Base-by-base conservation (phyloP, 2,113 vertebrate species). In the Regulus satrapa region DNA sequence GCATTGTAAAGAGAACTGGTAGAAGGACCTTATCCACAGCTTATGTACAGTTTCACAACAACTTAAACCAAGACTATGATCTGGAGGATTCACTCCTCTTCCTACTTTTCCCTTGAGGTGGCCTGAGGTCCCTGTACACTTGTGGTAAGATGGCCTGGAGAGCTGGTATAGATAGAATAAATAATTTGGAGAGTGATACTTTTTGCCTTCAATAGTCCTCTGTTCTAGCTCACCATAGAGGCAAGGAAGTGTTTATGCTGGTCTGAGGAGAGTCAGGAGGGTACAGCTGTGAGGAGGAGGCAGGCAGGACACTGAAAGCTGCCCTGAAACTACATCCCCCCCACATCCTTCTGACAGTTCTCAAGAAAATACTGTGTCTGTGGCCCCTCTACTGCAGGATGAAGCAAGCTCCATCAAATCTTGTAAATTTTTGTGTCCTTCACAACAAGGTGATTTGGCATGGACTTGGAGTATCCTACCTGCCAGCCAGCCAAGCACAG, bases 101-200 rank as follows among this genome's bases (percentile, higher is more conserved):
- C 34, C 34, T 36, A 40, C 8, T 3, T 28, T 51, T 91, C 41
- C 11, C 5, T 24, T 72, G 20, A 51, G 8, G 46, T 36, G 21
- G 12, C 1, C 0, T 2, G 3, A 17, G 9, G 2, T 34, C 20
- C 18, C 21, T 69, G 56, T 15, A 5, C 5, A 3, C 18, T 62
- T 72, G 15, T 26, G 34, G 7, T 40, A 18, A 87, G 38, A 46
- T 14, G 15, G 4, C 67, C 75, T 77, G 24, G 32, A 71, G 18
- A 78, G 19, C 20, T 54, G 23, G 12, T 72, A n/a, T 10, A 82
- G 40, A 5, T 54, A 45, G 90, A 76, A 66, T 10, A 4, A 17
- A 15, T 38, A 3, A 62, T 74, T 62, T 67, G 29, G 18, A 49
- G 19, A 41, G 6, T 24, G 29, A 34, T 23, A 21, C 5, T 6